Conservation (phyloP, 2,797 vertebrate species). For the Siniperca scherzeri region DNA sequence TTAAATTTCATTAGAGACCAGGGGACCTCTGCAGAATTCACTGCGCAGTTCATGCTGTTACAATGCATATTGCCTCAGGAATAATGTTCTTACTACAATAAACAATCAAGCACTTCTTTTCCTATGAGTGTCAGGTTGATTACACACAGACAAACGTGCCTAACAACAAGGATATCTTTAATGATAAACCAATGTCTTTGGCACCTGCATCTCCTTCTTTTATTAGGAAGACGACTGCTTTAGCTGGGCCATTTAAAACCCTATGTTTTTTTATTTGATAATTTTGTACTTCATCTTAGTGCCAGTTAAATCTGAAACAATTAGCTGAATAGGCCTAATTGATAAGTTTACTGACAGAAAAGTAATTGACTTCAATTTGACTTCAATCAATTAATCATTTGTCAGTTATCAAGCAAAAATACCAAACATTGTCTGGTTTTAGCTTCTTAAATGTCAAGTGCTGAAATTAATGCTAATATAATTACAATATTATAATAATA, state of each 20-base stretch:
- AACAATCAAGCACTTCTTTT: conserved; percentile 45
- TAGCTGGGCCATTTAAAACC: background rate
- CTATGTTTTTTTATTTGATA: background rate
- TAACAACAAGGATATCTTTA: conserved; percentile 20
- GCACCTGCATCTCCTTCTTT: background rate
- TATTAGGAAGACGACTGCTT: background rate
- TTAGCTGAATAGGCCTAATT: background rate
- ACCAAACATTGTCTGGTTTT: background rate
- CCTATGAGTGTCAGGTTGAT: conserved; percentile 34
- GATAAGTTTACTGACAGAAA: background rate
- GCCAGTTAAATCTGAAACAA: background rate
- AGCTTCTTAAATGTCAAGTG: no score
- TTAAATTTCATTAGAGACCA: conserved; percentile 74
- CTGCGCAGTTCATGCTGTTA: conserved; percentile 37
- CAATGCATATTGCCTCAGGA: conserved; percentile 40
- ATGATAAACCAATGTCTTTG: conserved; percentile 33
- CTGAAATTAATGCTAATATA: no score
- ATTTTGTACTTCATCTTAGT: background rate
- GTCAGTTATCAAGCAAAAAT: background rate
- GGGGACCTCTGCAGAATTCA: conserved; percentile 58
- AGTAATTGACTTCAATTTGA: background rate
- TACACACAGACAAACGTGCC: conserved; percentile 18
- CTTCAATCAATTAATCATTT: background rate
- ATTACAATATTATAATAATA: no score
- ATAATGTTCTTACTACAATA: conserved; percentile 44